Base-by-base conservation (phyloP, 2,113 vertebrate species). In the Nesogale talazaci region DNA sequence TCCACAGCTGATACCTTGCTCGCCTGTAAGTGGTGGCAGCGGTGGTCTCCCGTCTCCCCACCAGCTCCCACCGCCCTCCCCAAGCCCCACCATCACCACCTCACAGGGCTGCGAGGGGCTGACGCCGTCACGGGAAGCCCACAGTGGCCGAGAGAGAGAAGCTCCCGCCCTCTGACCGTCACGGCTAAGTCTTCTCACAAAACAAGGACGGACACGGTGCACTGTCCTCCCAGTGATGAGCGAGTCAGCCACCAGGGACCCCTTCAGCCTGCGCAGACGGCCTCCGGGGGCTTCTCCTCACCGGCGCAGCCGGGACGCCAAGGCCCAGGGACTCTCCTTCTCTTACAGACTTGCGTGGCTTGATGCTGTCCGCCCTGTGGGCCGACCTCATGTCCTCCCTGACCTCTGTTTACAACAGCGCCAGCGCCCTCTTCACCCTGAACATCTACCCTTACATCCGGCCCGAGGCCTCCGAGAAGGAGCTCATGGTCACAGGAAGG, bases 401-500 rank as follows among this genome's bases (percentile, higher is more conserved):
- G 78, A 87, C 88, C 1, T 94, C 90, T 0, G 0, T 89, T 3
- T 88, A 91, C 93, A 94, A 75, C 46, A 59, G 88, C 3, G 52
- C 90, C 93, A 93, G 88, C 0, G 7, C 94, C 22, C 1, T 95
- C 15, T 95, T 97, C 85, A 96, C 95, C 0, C 31, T 95, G 90
- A 91, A 95, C 90, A 89, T 95, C 76, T 95, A 95, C 12, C 67
- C 84, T 29, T 57, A 10, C 6, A 69, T 96, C 0, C 75, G 82
- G 74, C 95, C 94, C 1, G 9, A 1, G 14, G 95, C 95, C 85
- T 82, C 94, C 0, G 82, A 88, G 11, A 85, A 81, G 70, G 96
- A 95, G 0, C 74, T 96, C 85, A 92, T 96, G 90, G 2, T 95
- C 19, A 80, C 93, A 14, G 88, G 89, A 84, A 95, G 95, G 96